Evolutionary conservation across 2,113 vertebrate species (phyloP), one percentile per base, ranked within the genome.

Genomic region (Orycteropus afer): DNA sequence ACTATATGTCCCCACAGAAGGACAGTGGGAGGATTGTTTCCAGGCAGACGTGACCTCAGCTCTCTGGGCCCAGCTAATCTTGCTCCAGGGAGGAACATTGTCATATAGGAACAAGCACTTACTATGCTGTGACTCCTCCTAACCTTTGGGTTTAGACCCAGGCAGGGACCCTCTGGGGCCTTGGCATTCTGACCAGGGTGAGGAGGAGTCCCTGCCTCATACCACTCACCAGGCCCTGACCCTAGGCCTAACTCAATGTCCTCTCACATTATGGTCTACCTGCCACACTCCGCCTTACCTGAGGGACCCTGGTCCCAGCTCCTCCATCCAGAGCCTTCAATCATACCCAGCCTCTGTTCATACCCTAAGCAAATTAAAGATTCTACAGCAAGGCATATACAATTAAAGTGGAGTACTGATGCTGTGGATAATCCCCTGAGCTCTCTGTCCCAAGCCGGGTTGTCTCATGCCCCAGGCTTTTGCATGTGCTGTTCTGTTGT

Each of bases 41-140:
- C 10, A 8, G 37, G 63, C 84, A 93, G 92, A 91, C n/a, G 0
- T 95, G 90, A 91, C 63, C 87, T 94, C 92, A 95, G 95, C 53
- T 55, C 1, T 5, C 80, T 1, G 11, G 61, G 37, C 86, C 81
- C 90, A 55, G 90, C 57, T 59, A 45, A 45, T 71, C 29, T 61
- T 61, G 49, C 86, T 29, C 20, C 45, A 13, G 34, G 47, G 27
- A 86, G 42, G 49, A 18, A 15, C 45, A n/a, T 0, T 27, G 86
- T 77, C 37, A 4, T 8, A 22, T 13, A 8, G 78, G 49, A 81
- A 82, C 86, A 92, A 45, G 74, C 65, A 25, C 67, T 51, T 40
- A 13, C 69, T 85, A 11, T 53, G 15, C 53, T 32, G 71, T 18
- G 45, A 18, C 34, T 71, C 73, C 45, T 69, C 86, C 40, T 32